Conservation (phyloP, 1,140 invertebrate species). For the Drosophila fuyamai region DNA sequence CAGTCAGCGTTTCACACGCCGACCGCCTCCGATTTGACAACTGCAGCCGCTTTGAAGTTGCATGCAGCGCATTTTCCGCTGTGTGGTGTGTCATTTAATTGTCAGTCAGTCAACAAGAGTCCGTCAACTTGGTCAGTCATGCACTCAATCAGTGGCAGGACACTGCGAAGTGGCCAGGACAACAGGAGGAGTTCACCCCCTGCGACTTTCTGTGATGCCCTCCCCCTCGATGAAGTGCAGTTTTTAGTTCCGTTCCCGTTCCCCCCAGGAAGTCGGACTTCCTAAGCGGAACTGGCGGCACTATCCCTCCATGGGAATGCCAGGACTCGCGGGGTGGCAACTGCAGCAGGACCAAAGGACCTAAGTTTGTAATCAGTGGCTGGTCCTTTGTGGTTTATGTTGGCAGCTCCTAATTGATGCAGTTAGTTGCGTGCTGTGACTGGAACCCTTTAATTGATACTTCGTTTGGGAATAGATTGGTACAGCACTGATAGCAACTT, state of each 20-base stretch:
- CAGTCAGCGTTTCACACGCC: constrained; percentile 73
- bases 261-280: constrained; percentile 71
- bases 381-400: constrained; percentile 35
- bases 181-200: constrained; percentile 36
- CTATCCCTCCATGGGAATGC: constrained; percentile 74
- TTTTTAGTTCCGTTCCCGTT: constrained; percentile 9
- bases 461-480: constrained; percentile 31
- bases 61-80: constrained; percentile 80
- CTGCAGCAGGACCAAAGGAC: constrained; percentile 18
- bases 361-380: constrained; percentile 23
- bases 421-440: constrained; percentile 40
- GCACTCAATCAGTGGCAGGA: constrained; percentile 74
- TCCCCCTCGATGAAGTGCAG: constrained; percentile 36
- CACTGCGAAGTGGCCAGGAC: constrained; percentile 32
- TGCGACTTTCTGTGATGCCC: constrained; percentile 9
- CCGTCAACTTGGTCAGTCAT: constrained; percentile 73
- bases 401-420: constrained; percentile 40
- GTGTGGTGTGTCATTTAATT: constrained; percentile 75
- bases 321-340: constrained; percentile 23
- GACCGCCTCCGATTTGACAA: constrained; percentile 36
- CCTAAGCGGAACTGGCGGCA: constrained; percentile 70
- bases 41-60: constrained; percentile 74
- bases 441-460: constrained; percentile 44
- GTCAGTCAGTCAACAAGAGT: constrained; percentile 47
- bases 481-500: constrained; percentile 28